Evolutionary conservation across 2,113 vertebrate species (phyloP).

Genomic region (Myodes glareolus): DNA sequence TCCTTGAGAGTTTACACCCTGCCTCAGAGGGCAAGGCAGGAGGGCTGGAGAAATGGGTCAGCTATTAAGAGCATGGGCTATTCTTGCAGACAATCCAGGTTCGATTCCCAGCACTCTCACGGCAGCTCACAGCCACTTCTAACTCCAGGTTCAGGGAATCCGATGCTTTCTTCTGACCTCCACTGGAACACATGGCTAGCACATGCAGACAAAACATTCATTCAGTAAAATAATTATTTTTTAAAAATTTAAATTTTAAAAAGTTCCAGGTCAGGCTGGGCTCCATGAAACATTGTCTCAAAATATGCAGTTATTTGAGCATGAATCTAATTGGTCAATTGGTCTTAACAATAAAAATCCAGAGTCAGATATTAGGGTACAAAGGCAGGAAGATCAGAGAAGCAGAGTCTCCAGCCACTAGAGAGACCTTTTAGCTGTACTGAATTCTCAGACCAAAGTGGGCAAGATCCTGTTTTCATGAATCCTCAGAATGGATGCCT

Average conservation of each 20-base stretch:
- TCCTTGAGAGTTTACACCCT: neutral
- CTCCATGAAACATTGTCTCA: neutral
- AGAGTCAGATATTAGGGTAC: too few relatives aligned
- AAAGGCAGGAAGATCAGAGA: too few relatives aligned
- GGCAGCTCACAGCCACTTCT: neutral
- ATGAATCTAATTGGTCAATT: too few relatives aligned
- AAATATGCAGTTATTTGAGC: neutral
- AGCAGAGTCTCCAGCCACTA: too few relatives aligned
- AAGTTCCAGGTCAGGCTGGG: neutral
- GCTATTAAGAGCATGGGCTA: neutral
- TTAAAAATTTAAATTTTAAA: neutral
- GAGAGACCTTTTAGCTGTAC: too few relatives aligned
- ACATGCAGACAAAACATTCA: neutral
- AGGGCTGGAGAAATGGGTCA: neutral
- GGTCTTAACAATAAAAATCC: too few relatives aligned
- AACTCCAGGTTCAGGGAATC: neutral
- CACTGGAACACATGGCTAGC: neutral
- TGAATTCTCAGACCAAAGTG: too few relatives aligned
- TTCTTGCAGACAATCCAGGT: neutral
- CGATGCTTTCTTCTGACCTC: neutral
- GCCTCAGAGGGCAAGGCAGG: too few relatives aligned
- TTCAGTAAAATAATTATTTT: neutral
- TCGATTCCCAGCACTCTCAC: neutral
- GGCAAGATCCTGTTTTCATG: too few relatives aligned
- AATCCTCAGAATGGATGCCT: too few relatives aligned